Evolutionary conservation across 2,888 invertebrate genomes (phyloP).

Genomic region (Ophioninae sp.): DNA sequence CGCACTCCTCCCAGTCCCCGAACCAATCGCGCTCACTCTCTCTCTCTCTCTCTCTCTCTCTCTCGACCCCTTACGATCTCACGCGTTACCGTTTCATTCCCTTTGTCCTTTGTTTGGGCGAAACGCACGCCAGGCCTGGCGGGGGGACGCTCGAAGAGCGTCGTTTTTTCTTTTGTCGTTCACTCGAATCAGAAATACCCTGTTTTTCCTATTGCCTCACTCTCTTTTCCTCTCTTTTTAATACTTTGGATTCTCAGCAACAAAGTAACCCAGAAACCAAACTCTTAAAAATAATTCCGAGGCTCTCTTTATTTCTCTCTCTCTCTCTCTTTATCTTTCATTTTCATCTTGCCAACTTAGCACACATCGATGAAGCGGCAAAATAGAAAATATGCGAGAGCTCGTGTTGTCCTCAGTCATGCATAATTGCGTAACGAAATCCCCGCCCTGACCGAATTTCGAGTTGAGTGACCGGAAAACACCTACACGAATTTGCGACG

Average conservation of each 20-base stretch:
- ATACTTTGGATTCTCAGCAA: conserved; percentile 38
- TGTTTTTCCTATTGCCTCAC: not conserved
- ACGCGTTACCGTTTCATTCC: conserved; percentile 39
- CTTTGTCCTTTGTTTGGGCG: conserved; percentile 70
- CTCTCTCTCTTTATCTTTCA: conserved; percentile 28
- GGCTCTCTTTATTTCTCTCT: not conserved
- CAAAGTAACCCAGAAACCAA: conserved; percentile 74
- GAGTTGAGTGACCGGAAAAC: not conserved
- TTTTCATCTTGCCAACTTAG: conserved; percentile 58
- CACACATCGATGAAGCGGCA: conserved; percentile 19
- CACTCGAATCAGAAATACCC: conserved; percentile 2
- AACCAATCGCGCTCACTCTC: conserved; percentile 12
- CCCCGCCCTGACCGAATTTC: conserved; percentile 21
- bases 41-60: conserved; percentile 6
- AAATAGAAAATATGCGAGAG: conserved; percentile 10
- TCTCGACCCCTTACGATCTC: conserved; percentile 18
- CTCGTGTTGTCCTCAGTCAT: not conserved
- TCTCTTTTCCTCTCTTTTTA: conserved; percentile 20
- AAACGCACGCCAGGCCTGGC: conserved; percentile 66
- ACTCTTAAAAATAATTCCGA: conserved; percentile 70
- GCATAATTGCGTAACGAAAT: conserved; percentile 12
- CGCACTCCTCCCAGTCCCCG: conserved; percentile 4
- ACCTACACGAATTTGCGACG: not conserved
- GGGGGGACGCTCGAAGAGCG: conserved; percentile 14
- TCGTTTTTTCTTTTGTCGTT: conserved; percentile 22